These are phyloP conservation scores for Drosophila takahashii DNA, from an alignment of 1,140 invertebrate genomes.

Conservation along the genomic window DNA sequence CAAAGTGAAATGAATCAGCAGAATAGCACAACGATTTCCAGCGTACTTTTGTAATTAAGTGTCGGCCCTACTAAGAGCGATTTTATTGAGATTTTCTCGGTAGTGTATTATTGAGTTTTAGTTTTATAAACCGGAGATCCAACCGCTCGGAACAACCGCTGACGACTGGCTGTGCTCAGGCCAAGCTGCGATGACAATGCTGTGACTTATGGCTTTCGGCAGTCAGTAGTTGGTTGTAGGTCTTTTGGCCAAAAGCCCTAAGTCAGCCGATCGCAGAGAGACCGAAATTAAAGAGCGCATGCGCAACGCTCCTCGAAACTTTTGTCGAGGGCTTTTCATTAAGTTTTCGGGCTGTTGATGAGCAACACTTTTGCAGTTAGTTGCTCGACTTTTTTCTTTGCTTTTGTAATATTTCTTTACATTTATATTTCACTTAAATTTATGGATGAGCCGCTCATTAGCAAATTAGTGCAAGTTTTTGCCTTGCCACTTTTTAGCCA, in stretches of 20 bases:
- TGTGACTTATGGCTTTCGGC: conserved; percentile 61
- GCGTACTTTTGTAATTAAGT: conserved; percentile 51
- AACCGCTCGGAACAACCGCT: conserved; percentile 66
- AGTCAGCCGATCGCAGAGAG: conserved; percentile 36
- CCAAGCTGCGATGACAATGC: conserved; percentile 60
- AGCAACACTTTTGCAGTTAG: conserved; percentile 50
- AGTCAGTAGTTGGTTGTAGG: conserved; percentile 17
- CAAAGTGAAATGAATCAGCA: conserved; percentile 43
- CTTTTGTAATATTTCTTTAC: conserved; percentile 63
- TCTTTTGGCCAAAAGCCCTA: conserved; percentile 49
- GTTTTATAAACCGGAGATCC: conserved; percentile 34
- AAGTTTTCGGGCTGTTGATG: conserved; percentile 13
- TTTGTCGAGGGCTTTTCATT: conserved; percentile 39
- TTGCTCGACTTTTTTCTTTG: conserved; percentile 46
- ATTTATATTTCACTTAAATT: conserved; percentile 48
- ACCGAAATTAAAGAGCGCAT: conserved; percentile 28
- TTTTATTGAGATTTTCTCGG: conserved; percentile 14
- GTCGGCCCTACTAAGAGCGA: conserved; percentile 16
- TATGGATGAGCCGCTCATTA: conserved; percentile 62
- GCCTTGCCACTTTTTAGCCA: conserved; percentile 29
- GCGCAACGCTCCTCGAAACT: conserved; percentile 25
- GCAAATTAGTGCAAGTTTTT: conserved; percentile 78
- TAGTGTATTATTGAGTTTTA: neutral
- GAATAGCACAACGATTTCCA: conserved; percentile 50
- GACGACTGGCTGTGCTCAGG: conserved; percentile 76